Evolutionary conservation across 2,797 vertebrate species (phyloP).

Genomic region (Micropoecilia bifurca): DNA sequence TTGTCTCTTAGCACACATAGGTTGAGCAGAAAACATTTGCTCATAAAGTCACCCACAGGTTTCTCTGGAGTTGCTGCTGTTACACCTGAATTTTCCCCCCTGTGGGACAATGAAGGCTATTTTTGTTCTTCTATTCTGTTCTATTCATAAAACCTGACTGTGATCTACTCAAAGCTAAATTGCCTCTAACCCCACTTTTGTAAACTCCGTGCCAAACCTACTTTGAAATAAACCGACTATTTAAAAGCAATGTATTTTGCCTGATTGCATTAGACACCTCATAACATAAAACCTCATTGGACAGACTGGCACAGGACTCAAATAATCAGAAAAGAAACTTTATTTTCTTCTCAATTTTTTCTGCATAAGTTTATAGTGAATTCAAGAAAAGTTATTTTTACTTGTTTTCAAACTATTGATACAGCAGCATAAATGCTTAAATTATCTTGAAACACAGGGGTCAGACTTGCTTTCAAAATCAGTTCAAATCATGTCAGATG

Average conservation of each 20-base stretch:
- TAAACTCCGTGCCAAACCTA: background rate
- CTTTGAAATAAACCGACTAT: background rate
- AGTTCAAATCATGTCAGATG: background rate
- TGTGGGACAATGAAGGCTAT: too few species aligned
- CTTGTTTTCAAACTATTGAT: background rate
- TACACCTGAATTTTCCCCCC: too few species aligned
- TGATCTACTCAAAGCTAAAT: too few species aligned
- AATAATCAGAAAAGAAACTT: background rate
- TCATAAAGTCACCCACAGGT: too few species aligned
- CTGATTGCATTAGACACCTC: background rate
- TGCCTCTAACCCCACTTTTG: background rate
- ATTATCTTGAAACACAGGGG: background rate
- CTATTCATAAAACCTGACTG: too few species aligned
- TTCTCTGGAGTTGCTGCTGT: too few species aligned
- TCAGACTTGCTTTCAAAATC: background rate
- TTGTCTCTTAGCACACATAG: background rate
- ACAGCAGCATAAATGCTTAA: background rate
- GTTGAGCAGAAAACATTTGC: background rate
- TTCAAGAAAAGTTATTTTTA: background rate
- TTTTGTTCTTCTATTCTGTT: too few species aligned
- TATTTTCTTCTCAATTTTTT: background rate
- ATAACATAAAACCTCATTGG: background rate
- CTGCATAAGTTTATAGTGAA: background rate
- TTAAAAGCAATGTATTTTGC: background rate
- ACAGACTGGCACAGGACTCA: background rate